Conservation (phyloP, 1,140 invertebrate genomes). For the Pogonomyrmex barbatus region DNA sequence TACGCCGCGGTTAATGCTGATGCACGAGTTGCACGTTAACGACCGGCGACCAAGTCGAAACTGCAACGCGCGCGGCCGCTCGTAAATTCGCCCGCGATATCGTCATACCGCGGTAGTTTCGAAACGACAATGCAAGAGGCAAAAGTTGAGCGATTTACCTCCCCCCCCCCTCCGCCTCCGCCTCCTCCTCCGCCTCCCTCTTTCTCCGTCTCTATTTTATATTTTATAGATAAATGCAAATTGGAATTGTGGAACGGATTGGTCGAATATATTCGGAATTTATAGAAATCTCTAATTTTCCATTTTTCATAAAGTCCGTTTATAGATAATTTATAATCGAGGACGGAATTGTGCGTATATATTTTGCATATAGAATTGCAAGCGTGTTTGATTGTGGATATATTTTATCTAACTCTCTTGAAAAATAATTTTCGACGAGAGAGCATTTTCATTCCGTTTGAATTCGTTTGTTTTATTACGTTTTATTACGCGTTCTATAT, state of each 20-base stretch:
- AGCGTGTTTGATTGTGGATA: neutral
- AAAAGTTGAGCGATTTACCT: conserved; percentile 4
- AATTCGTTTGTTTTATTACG: conserved; percentile 22
- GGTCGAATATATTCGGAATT: neutral
- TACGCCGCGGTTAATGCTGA: conserved; percentile 56
- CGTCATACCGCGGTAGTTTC: conserved; percentile 31
- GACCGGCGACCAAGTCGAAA: conserved; percentile 59
- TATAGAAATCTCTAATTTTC: neutral
- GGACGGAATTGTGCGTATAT: neutral
- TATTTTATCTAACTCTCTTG: neutral
- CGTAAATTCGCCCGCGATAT: conserved; percentile 60
- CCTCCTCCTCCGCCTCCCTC: too few relatives aligned
- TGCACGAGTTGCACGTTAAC: conserved; percentile 58
- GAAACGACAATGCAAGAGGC: conserved; percentile 41
- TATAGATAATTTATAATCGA: neutral
- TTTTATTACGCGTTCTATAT: neutral
- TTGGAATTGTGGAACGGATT: neutral
- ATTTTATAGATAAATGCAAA: neutral
- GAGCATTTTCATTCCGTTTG: neutral
- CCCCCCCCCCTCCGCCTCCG: neutral
- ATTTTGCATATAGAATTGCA: neutral
- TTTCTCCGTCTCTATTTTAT: neutral
- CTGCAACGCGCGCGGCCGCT: conserved; percentile 40
- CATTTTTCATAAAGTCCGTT: neutral
- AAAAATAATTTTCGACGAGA: neutral